Conservation (phyloP, 2,888 invertebrate species). For the Clepsis dumicolana region DNA sequence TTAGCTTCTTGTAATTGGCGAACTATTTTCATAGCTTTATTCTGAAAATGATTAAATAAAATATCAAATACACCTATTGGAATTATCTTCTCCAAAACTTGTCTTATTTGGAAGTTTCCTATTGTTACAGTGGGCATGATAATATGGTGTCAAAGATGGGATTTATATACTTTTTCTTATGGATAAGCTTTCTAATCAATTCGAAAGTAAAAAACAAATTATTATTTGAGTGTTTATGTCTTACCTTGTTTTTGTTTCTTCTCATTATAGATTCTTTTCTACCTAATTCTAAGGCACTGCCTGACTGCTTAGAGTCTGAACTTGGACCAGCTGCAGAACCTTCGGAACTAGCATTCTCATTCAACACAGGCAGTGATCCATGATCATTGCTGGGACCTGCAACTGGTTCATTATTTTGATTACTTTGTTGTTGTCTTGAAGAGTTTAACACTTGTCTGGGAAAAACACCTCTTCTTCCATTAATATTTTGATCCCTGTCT, state of each 20-base stretch:
- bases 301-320: slow-evolving; percentile 58
- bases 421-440: slow-evolving; percentile 58
- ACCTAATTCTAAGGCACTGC: slow-evolving; percentile 60
- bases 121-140: no score
- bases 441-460: slow-evolving; percentile 67
- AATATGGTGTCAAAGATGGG: no score
- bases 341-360: slow-evolving; percentile 59
- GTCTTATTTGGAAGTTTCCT: no score
- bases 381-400: slow-evolving; percentile 80
- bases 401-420: slow-evolving; percentile 66
- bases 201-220: neutral
- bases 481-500: slow-evolving; percentile 91
- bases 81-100: no score
- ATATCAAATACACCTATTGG: neutral
- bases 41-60: slow-evolving; percentile 63
- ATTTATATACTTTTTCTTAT: no score
- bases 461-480: slow-evolving; percentile 88
- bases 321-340: slow-evolving; percentile 55
- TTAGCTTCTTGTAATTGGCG: slow-evolving; percentile 81
- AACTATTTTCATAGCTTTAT: slow-evolving; percentile 80
- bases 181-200: neutral
- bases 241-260: slow-evolving; percentile 75
- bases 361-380: slow-evolving; percentile 50
- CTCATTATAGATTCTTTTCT: slow-evolving; percentile 71
- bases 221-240: slow-evolving; percentile 7